Percentiles rank a stretch among this genome's conserved stretches.
phyloP scores from a whole-genome alignment of 1,140 invertebrate genomes.

The Zophobas atratus region DNA sequence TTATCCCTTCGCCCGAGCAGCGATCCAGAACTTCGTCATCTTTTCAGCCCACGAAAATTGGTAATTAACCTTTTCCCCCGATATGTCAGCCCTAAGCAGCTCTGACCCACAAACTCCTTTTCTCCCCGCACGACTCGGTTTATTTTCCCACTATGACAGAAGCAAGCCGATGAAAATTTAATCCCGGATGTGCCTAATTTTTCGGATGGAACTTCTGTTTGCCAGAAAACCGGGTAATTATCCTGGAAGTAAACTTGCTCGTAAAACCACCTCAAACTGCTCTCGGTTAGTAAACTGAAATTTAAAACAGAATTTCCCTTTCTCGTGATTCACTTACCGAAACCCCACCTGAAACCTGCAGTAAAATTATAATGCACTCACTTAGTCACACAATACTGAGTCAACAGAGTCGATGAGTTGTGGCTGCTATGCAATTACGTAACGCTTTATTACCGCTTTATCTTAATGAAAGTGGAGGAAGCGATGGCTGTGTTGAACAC shows the following conservation, averaged over 20 bases:
- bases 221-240: slow-evolving; percentile 19
- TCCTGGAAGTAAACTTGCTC: slow-evolving; percentile 13
- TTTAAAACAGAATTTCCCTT: slow-evolving; percentile 2
- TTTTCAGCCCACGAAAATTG: no score
- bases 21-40: no score
- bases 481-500: neutral
- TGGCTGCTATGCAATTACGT: slow-evolving; percentile 39
- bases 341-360: slow-evolving; percentile 53
- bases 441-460: slow-evolving; percentile 44
- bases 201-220: slow-evolving; percentile 13
- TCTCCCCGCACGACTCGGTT: neutral
- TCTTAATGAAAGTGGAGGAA: slow-evolving; percentile 39
- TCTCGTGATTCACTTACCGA: slow-evolving; percentile 43
- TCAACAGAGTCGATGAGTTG: slow-evolving; percentile 45
- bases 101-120: neutral
- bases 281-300: slow-evolving; percentile 16
- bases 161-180: slow-evolving; percentile 19
- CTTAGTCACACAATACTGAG: slow-evolving; percentile 55
- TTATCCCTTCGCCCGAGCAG: no score
- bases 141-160: slow-evolving; percentile 4
- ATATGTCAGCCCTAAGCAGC: neutral
- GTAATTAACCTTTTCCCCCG: slow-evolving; percentile 11
- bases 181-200: slow-evolving; percentile 27
- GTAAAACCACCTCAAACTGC: slow-evolving; percentile 25
- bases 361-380: slow-evolving; percentile 55